Evolutionary conservation across 2,113 vertebrate genomes (phyloP), one percentile per base, ranked within the genome.

Genomic region (Ploceus nigricollis): DNA sequence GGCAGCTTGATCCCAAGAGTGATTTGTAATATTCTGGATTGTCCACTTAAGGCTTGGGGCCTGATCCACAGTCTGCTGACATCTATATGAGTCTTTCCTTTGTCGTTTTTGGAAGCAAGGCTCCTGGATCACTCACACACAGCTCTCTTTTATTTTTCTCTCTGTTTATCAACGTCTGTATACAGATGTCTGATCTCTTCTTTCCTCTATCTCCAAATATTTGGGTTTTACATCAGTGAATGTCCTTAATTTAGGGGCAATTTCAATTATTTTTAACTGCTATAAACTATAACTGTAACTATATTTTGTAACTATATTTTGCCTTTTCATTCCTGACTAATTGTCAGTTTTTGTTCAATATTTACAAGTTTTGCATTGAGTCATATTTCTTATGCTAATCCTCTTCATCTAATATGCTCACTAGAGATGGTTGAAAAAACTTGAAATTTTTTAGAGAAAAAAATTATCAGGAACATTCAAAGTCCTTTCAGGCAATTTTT

Each of bases 301-400:
- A 22, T 83, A 48, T 93, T 96, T 96, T 89, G 86, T 93, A 87
- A 75, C 64, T 93, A 22, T 83, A 48, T 93, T 96, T 96, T 83
- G 35, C 60, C 50, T 80, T 92, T 86, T 83, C 44, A 68, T 90
- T 89, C 58, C 44, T 68, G 37, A 37, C n/a, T 95, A 96, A 96
- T 96, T 95, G 92, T 94, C 96, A 95, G 92, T 0, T 81, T 95
- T 94, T 93, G 76, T 92, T 95, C 90, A 96, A 95, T 96, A 94
- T 96, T 95, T 95, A 94, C 93, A 93, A 87, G 88, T 53, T 92
- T 84, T 89, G 53, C 90, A 92, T 20, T 63, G 60, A 96, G 76
- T 40, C 61, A 42, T 72, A 89, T 95, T 95, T 94, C 72, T 90
- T 93, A 95, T 91, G 94, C 69, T 93, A 93, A 96, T 96, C n/a